Conservation (phyloP, 2,888 invertebrate species). For the Drosophila rellima region DNA sequence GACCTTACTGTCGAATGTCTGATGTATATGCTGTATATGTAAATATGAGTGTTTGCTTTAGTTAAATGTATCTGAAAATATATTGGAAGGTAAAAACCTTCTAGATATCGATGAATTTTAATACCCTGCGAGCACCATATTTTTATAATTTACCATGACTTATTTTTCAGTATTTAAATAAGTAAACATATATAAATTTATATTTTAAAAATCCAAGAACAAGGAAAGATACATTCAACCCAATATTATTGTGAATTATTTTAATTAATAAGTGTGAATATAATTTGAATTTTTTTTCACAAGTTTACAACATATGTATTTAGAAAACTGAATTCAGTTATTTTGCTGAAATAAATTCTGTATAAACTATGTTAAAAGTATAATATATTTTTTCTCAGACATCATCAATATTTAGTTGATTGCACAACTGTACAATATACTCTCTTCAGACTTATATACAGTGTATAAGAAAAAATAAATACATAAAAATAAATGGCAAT, state of each 20-base stretch:
- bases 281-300: too few species aligned
- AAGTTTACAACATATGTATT: too few species aligned
- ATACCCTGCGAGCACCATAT: slow-evolving; percentile 1
- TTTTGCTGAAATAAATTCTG: too few species aligned
- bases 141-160: not conserved
- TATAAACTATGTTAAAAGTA: too few species aligned
- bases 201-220: slow-evolving; percentile 1
- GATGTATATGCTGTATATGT: slow-evolving; percentile 1
- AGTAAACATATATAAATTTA: not conserved
- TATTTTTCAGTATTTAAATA: not conserved
- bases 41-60: slow-evolving; percentile 4
- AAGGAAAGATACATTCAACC: slow-evolving; percentile 41
- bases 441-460: slow-evolving; percentile 8
- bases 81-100: not conserved
- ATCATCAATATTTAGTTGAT: slow-evolving; percentile 9
- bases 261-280: not conserved
- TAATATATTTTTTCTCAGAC: not conserved
- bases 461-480: slow-evolving; percentile 20
- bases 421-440: slow-evolving; percentile 25
- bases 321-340: not conserved
- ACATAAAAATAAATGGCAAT: slow-evolving; percentile 34
- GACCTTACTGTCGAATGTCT: slow-evolving; percentile 63
- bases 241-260: slow-evolving; percentile 13
- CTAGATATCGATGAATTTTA: not conserved
- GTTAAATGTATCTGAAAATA: slow-evolving; percentile 9